Evolutionary conservation across 2,888 invertebrate genomes (phyloP).

Genomic region (Azorinus chamasolen): DNA sequence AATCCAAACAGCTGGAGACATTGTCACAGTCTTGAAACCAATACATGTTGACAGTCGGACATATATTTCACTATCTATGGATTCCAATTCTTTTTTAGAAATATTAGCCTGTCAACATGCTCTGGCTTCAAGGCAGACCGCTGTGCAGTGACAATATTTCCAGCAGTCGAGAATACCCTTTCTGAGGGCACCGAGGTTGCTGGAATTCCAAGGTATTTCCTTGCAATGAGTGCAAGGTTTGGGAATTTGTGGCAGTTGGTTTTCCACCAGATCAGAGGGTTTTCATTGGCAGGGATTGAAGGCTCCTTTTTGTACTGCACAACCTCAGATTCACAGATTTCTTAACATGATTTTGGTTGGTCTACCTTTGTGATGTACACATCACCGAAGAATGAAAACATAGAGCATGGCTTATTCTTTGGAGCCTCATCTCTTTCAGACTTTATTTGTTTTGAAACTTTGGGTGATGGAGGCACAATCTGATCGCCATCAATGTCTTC

Average conservation of each 20-base stretch:
- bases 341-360: conserved; percentile 10
- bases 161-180: background rate
- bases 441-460: too few relatives aligned
- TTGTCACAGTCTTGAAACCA: too few relatives aligned
- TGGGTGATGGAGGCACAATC: too few relatives aligned
- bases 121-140: background rate
- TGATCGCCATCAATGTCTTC: background rate
- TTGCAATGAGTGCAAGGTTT: background rate
- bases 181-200: background rate
- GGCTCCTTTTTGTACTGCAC: too few relatives aligned
- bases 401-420: conserved; percentile 11
- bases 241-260: background rate
- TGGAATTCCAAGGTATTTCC: background rate
- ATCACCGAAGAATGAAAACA: conserved; percentile 35
- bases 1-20: too few relatives aligned
- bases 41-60: too few relatives aligned
- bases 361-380: conserved; percentile 27
- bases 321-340: background rate
- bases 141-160: background rate
- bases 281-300: too few relatives aligned
- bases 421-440: too few relatives aligned
- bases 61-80: too few relatives aligned
- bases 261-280: too few relatives aligned
- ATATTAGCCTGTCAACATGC: background rate
- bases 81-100: background rate